Percentiles rank a stretch among this genome's conserved stretches.
phyloP scores from a whole-genome alignment of 2,797 vertebrate species.

The Notamacropus eugenii region DNA sequence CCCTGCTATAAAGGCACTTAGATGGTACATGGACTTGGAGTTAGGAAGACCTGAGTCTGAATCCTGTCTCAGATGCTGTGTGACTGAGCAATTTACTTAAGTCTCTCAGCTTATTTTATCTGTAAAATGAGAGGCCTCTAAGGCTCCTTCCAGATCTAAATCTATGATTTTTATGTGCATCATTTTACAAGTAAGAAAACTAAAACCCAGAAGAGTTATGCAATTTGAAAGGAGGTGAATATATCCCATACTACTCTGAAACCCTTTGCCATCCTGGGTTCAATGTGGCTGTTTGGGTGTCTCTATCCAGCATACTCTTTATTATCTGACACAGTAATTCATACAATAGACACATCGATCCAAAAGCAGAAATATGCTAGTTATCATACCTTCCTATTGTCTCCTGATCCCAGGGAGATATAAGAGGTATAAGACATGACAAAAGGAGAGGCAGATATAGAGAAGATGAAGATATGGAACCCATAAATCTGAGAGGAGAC shows the following conservation, averaged over 20 bases:
- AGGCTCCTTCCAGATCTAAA: background rate
- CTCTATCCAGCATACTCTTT: too few relatives aligned
- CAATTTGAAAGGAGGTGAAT: background rate
- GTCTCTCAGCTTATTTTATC: background rate
- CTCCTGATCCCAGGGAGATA: too few relatives aligned
- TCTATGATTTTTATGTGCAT: background rate
- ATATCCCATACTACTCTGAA: background rate
- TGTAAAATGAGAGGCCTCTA: background rate
- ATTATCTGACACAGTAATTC: too few relatives aligned
- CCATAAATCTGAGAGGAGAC: background rate
- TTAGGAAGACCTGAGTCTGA: background rate
- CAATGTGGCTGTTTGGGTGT: too few relatives aligned
- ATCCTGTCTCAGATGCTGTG: background rate
- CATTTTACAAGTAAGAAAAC: background rate
- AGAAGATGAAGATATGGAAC: too few relatives aligned
- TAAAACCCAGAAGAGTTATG: background rate
- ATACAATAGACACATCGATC: too few relatives aligned
- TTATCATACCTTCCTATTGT: too few relatives aligned
- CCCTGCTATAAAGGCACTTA: background rate
- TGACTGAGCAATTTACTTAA: background rate
- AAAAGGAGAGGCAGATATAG: too few relatives aligned
- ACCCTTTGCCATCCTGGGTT: background rate
- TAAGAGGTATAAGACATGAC: too few relatives aligned
- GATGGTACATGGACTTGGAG: background rate
- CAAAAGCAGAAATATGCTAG: too few relatives aligned